Base-by-base conservation (phyloP, 2,113 vertebrate species). In the Anhinga rufa region DNA sequence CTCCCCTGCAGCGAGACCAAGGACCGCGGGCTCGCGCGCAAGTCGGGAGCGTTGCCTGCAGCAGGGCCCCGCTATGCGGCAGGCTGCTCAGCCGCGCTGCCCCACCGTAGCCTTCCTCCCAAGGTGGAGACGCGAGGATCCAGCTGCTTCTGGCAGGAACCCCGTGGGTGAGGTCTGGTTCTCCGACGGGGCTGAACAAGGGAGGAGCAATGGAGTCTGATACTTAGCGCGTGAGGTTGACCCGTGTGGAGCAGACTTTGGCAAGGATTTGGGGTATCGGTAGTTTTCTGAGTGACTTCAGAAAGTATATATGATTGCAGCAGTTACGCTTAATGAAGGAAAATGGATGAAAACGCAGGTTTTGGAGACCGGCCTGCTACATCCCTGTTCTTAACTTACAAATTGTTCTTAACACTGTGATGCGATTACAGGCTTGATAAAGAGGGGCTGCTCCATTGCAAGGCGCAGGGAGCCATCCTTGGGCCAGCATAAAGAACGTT, bases 391-490 rank as follows among this genome's bases (percentile, higher is more conserved):
- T 31, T 69, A n/a, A 68, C 46, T n/a, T 60, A n/a, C 20, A 57
- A 57, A 24, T n/a, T 21, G 20, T n/a, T 54, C 46, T 21, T n/a
- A 60, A 58, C 26, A 18, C 26, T 48, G 34, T 40, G 34, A 4
- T 28, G 57, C 2, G 0, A 4, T 46, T 44, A 34, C 55, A 61
- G 52, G 55, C 24, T 85, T 11, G 18, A 29, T 68, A 36, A 65
- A 20, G 6, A 8, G 32, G 54, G 0, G 5, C 20, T 10, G 3
- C 34, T 18, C 57, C 18, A 0, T 14, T 22, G 17, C 44, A 48
- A 58, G 58, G 62, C 1, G 1, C 46, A 20, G 34, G 29, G 64
- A 55, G 44, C 5, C 22, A 14, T 42, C 17, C 38, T 78, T 9
- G 12, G 12, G 12, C 10, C 48, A 34, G 36, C 28, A 17, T 15